Percentiles rank a stretch among this genome's conserved stretches.
phyloP scores from a whole-genome alignment of 2,888 invertebrate species.

The Andrena marginata region DNA sequence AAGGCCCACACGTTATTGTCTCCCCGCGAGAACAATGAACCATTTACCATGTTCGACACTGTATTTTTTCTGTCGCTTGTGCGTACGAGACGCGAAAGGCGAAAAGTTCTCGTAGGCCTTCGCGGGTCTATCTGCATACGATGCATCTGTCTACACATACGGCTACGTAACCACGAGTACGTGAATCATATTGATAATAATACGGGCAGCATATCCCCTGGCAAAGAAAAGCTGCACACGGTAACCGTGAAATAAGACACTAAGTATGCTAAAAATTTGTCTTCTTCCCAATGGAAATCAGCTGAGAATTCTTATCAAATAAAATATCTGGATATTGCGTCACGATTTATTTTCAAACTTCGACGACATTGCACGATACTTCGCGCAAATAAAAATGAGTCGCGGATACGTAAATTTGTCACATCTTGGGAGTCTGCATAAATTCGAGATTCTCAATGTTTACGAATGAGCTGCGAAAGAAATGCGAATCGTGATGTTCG shows the following conservation, averaged over 20 bases:
- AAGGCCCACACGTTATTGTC: constrained; percentile 73
- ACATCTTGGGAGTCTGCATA: neutral
- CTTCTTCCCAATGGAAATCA: neutral
- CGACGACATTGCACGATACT: neutral
- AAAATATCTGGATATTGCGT: neutral
- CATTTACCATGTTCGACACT: constrained; percentile 68
- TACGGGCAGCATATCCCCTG: constrained; percentile 23
- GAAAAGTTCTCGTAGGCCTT: constrained; percentile 19
- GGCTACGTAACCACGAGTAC: neutral
- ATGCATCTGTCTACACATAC: constrained; percentile 45
- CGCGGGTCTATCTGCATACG: constrained; percentile 44
- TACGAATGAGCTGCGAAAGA: neutral
- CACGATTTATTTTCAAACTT: neutral
- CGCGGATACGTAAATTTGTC: no score
- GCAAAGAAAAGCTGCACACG: constrained; percentile 22
- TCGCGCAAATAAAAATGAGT: neutral
- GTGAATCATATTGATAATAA: constrained; percentile 53
- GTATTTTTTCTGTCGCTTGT: constrained; percentile 52
- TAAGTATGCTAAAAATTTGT: neutral
- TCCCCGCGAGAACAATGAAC: constrained; percentile 69
- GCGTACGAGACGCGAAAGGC: constrained; percentile 31
- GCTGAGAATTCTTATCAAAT: neutral
- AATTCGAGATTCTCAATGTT: constrained; percentile 16
- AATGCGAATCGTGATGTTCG: neutral
- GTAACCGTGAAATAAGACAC: neutral